A percentile compares a stretch with the other conserved stretches of the same genome.
These are phyloP conservation scores for Tenthredo scrophulariae DNA, from an alignment of 2,888 invertebrate species.

Conservation along the genomic window DNA sequence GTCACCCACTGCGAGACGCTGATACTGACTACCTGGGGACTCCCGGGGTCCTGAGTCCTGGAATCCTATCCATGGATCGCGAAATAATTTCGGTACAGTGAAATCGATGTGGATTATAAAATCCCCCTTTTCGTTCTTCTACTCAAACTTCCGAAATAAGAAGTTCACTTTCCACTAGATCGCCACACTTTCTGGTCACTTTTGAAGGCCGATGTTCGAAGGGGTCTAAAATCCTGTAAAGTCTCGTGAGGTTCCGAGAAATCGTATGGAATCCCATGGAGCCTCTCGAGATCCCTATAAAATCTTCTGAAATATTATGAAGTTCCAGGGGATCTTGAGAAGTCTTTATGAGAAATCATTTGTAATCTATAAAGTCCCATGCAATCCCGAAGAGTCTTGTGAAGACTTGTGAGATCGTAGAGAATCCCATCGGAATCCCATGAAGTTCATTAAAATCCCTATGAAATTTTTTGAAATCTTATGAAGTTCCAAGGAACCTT, in stretches of 20 bases:
- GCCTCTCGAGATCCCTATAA: too few species aligned
- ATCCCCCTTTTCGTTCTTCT: not conserved
- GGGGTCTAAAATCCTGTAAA: not conserved
- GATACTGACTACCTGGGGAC: slow-evolving; percentile 4
- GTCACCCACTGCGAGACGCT: slow-evolving; percentile 56
- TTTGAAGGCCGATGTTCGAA: not conserved
- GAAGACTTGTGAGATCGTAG: too few species aligned
- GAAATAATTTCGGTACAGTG: not conserved
- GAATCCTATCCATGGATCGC: slow-evolving; percentile 28
- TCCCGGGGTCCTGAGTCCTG: slow-evolving; percentile 43
- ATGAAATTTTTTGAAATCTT: not conserved
- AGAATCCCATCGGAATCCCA: too few species aligned
- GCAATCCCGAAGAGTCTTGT: not conserved
- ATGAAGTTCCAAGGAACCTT: not conserved
- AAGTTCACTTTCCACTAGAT: not conserved
- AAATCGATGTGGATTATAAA: not conserved
- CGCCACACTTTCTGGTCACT: too few species aligned
- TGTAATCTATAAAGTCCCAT: not conserved
- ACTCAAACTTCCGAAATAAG: not conserved
- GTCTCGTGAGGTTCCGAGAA: too few species aligned
- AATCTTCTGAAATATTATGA: not conserved
- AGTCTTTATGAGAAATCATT: not conserved
- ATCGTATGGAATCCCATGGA: too few species aligned
- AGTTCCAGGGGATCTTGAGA: not conserved
- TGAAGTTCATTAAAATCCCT: too few species aligned